Evolutionary conservation across 2,797 vertebrate species (phyloP).

Genomic region (Mareca penelope): DNA sequence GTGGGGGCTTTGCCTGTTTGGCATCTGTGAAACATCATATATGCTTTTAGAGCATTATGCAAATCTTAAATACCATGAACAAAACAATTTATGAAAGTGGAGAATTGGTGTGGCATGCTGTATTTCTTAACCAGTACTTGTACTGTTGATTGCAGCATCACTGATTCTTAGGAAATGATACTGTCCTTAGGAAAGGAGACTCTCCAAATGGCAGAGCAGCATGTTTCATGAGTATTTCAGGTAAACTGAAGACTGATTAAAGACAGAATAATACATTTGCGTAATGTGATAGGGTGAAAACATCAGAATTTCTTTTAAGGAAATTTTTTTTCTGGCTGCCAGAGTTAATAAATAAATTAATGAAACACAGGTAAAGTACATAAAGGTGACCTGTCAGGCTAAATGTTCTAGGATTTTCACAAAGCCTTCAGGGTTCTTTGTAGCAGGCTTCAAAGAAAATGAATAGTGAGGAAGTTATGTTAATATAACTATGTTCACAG

Average conservation of each 20-base stretch:
- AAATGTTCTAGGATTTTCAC: constrained; percentile 12
- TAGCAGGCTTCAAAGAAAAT: neutral
- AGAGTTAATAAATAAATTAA: neutral
- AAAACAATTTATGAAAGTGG: neutral
- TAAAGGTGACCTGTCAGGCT: constrained; percentile 30
- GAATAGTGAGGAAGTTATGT: neutral
- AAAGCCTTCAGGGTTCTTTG: constrained; percentile 21
- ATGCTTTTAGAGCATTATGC: neutral
- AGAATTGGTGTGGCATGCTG: neutral
- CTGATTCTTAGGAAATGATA: neutral
- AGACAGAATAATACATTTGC: neutral
- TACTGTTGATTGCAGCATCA: neutral
- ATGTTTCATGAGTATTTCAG: neutral
- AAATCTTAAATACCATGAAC: neutral
- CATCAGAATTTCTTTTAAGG: neutral
- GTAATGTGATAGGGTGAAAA: neutral
- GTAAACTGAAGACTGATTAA: neutral
- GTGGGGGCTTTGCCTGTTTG: neutral
- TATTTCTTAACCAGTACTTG: neutral
- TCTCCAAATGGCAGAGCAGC: neutral
- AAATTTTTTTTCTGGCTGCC: neutral
- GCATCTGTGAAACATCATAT: neutral
- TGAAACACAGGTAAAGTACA: neutral
- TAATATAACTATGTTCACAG: neutral
- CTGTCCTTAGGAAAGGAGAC: neutral